phyloP scores from a whole-genome alignment of 1,140 invertebrate genomes.

The Ganaspis sp. region DNA sequence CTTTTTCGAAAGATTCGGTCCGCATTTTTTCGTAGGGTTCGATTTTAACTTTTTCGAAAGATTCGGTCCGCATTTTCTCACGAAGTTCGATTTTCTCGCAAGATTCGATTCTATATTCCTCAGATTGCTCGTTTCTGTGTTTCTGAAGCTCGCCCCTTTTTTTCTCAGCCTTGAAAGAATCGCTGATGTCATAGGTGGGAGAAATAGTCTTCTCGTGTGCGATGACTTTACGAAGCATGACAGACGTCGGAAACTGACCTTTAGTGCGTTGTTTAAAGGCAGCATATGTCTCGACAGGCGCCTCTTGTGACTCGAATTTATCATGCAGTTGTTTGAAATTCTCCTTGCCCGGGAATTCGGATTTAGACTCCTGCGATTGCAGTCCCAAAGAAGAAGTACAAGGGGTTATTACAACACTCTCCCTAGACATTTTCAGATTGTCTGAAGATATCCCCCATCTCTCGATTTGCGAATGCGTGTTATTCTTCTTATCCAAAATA shows the following conservation, averaged over 20 bases:
- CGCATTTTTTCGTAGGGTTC: too few species aligned
- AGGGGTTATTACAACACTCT: constrained; percentile 43
- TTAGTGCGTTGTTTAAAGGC: constrained; percentile 67
- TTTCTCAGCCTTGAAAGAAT: background rate
- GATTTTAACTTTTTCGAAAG: too few species aligned
- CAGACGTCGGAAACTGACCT: constrained; percentile 36
- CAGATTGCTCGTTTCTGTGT: background rate
- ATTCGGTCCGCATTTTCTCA: too few species aligned
- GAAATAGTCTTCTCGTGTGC: constrained; percentile 26
- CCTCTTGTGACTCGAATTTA: constrained; percentile 67
- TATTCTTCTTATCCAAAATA: constrained; percentile 61
- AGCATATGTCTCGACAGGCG: constrained; percentile 68
- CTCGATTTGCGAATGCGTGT: constrained; percentile 58
- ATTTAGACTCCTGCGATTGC: background rate
- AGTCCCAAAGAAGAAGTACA: constrained; percentile 25
- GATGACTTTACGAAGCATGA: constrained; percentile 30
- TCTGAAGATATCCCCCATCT: constrained; percentile 67
- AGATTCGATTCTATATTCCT: too few species aligned
- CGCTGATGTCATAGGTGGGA: constrained; percentile 13
- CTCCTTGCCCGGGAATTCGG: constrained; percentile 52
- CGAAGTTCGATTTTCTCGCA: too few species aligned
- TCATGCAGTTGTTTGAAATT: constrained; percentile 67
- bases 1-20: background rate
- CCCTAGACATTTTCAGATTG: constrained; percentile 55
- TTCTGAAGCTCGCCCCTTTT: background rate